These are phyloP conservation scores for Clarias magur DNA, from an alignment of 2,113 vertebrate genomes.

Conservation along the genomic window DNA sequence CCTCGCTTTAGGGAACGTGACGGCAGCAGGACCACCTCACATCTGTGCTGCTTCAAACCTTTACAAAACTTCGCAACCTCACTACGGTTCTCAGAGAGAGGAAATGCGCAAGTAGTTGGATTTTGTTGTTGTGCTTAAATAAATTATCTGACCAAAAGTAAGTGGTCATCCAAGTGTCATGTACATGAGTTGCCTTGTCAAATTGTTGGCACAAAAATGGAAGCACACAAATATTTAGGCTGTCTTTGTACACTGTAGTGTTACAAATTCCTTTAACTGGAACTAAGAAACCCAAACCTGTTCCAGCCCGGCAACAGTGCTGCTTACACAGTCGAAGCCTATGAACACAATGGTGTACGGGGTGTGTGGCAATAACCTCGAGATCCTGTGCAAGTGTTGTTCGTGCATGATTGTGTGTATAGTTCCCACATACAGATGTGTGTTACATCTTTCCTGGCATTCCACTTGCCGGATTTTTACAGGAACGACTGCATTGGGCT, in stretches of 20 bases:
- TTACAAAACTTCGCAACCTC: neutral
- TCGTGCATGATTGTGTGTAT: too few relatives aligned
- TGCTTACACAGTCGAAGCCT: neutral
- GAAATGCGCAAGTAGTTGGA: neutral
- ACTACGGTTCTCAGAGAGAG: neutral
- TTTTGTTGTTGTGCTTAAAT: neutral
- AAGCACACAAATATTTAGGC: neutral
- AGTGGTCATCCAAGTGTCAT: neutral
- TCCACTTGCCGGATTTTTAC: too few relatives aligned
- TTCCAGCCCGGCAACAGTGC: neutral
- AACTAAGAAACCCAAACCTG: neutral
- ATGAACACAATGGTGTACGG: neutral
- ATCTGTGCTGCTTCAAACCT: neutral
- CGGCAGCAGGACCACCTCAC: constrained; percentile 24
- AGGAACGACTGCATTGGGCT: too few relatives aligned
- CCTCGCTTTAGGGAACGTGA: constrained; percentile 51
- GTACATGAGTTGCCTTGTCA: neutral
- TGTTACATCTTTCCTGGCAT: too few relatives aligned
- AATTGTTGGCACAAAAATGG: neutral
- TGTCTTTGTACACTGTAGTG: neutral
- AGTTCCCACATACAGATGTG: too few relatives aligned
- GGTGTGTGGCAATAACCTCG: too few relatives aligned
- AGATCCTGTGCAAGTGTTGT: too few relatives aligned
- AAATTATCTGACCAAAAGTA: neutral
- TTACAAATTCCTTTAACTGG: neutral